Evolutionary conservation across 2,888 invertebrate species (phyloP).

Genomic region (Dryocosmus kuriphilus): DNA sequence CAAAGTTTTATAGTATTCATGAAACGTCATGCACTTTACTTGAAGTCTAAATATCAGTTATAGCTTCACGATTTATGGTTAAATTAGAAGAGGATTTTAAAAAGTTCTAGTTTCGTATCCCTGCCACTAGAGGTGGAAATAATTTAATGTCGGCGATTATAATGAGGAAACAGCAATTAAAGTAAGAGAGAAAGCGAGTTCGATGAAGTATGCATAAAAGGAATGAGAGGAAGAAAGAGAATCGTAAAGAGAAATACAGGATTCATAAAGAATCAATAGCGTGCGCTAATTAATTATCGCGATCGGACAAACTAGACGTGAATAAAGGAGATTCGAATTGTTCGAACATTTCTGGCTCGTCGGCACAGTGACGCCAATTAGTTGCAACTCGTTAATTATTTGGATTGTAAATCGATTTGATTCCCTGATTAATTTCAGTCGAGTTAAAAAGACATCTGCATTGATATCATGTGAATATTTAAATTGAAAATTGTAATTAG

Average conservation of each 20-base stretch:
- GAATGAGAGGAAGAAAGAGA: background rate
- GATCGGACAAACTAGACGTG: constrained; percentile 6
- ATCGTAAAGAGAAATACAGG: background rate
- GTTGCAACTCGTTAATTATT: constrained; percentile 37
- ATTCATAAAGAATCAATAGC: constrained; percentile 31
- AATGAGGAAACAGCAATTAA: constrained; percentile 11
- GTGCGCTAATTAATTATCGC: constrained; percentile 34
- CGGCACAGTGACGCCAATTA: constrained; percentile 22
- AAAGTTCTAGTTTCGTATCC: background rate
- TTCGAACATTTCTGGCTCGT: constrained; percentile 21
- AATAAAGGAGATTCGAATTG: constrained; percentile 29
- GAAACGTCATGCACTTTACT: background rate
- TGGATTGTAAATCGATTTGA: constrained; percentile 30
- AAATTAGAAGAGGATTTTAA: constrained; percentile 13
- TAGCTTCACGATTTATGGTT: background rate
- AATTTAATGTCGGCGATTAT: constrained; percentile 29
- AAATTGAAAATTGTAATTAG: too few relatives aligned
- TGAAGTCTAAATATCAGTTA: constrained; percentile 2
- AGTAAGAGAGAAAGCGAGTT: background rate
- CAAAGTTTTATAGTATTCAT: background rate
- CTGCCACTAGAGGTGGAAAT: background rate
- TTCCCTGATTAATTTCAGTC: constrained; percentile 8
- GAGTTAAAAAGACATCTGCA: constrained; percentile 21
- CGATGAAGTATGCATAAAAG: background rate
- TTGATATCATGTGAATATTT: background rate